Conservation (phyloP, 2,888 invertebrate species). For the Drosophila infuscata region DNA sequence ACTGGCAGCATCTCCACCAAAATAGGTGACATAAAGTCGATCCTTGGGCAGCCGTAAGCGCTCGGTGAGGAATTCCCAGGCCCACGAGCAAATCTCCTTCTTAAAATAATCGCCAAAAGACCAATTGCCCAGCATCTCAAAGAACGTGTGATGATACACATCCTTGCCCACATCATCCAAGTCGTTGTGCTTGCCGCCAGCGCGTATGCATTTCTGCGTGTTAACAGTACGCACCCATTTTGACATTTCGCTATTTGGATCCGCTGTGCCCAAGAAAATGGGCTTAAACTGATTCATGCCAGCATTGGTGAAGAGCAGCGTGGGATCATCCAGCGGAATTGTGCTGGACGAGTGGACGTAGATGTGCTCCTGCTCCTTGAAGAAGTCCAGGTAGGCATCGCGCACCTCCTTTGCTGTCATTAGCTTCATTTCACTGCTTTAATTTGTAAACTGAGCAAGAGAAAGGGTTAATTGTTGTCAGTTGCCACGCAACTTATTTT, state of each 20-base stretch:
- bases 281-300: slow-evolving; percentile 99
- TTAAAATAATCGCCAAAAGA: slow-evolving; percentile 99
- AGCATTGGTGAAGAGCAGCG: slow-evolving; percentile 98
- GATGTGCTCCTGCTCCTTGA: slow-evolving; percentile 93
- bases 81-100: slow-evolving; percentile 98
- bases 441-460: slow-evolving; percentile 5
- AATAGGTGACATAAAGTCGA: slow-evolving; percentile 98
- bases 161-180: slow-evolving; percentile 99
- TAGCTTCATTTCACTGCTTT: slow-evolving; percentile 65
- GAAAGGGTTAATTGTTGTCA: slow-evolving; percentile 39
- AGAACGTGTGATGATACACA: slow-evolving; percentile 99
- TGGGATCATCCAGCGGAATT: slow-evolving; percentile 99
- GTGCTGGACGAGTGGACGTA: slow-evolving; percentile 99
- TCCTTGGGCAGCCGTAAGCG: slow-evolving; percentile 92
- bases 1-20: slow-evolving; percentile 94
- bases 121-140: slow-evolving; percentile 99
- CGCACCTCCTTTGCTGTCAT: slow-evolving; percentile 91
- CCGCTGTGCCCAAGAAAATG: slow-evolving; percentile 97
- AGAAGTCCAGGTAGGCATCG: slow-evolving; percentile 94
- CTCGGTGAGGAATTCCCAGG: slow-evolving; percentile 97
- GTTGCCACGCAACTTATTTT: slow-evolving; percentile 64
- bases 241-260: slow-evolving; percentile 98
- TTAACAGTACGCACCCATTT: slow-evolving; percentile 95
- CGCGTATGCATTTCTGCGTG: slow-evolving; percentile 99
- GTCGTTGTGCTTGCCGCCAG: slow-evolving; percentile 99